These are phyloP conservation scores for Siphamia tubifer DNA, from an alignment of 2,113 vertebrate species.

Conservation along the genomic window DNA sequence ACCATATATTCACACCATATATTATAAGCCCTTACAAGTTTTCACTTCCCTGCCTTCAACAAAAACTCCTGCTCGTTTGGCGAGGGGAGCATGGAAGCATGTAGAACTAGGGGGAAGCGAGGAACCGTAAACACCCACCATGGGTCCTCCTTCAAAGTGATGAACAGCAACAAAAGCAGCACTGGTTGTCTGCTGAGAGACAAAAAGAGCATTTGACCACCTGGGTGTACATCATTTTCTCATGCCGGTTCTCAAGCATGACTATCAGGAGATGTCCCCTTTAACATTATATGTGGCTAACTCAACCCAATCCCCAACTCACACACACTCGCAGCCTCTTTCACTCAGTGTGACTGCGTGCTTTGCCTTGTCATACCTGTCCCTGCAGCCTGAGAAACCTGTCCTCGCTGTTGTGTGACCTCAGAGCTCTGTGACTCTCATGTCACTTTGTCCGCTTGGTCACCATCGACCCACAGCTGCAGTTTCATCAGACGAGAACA, in stretches of 20 bases:
- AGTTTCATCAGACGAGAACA: constrained; percentile 36
- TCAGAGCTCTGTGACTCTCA: constrained; percentile 22
- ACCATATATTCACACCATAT: constrained; percentile 47
- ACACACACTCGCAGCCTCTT: background rate
- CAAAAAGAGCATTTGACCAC: constrained; percentile 76
- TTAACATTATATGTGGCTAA: constrained; percentile 51
- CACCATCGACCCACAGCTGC: background rate
- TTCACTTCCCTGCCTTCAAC: constrained; percentile 39
- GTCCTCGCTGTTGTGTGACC: background rate
- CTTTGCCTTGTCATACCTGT: background rate
- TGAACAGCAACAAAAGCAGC: constrained; percentile 73
- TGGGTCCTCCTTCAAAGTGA: constrained; percentile 73
- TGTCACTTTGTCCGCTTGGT: constrained; percentile 25
- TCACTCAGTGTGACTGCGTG: background rate
- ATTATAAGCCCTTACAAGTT: constrained; percentile 46
- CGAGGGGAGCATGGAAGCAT: constrained; percentile 53
- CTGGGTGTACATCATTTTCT: constrained; percentile 70
- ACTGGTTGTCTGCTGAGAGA: constrained; percentile 67
- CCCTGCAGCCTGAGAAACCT: background rate
- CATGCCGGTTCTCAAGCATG: constrained; percentile 61
- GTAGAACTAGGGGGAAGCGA: constrained; percentile 59
- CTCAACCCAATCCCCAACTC: constrained; percentile 32
- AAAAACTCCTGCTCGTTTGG: constrained; percentile 47
- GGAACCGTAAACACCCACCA: constrained; percentile 79
- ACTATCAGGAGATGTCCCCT: constrained; percentile 56